phyloP scores from a whole-genome alignment of 2,113 vertebrate species.

The Lynx canadensis region DNA sequence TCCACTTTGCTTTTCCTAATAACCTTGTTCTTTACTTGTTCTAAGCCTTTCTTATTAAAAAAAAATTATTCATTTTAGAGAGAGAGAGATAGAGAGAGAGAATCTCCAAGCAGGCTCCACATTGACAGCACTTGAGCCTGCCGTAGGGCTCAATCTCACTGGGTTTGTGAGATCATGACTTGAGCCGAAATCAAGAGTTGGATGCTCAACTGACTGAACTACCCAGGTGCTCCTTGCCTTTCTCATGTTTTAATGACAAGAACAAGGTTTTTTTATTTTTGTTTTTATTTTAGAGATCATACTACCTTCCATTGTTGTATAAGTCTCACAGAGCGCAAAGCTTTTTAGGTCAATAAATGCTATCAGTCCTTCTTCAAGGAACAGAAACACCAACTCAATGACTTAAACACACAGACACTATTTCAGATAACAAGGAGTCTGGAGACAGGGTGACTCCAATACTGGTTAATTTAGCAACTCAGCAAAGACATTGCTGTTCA shows the following conservation, averaged over 20 bases:
- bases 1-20: background rate
- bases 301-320: background rate
- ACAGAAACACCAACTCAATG: background rate
- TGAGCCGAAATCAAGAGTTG: too few species aligned
- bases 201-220: too few species aligned
- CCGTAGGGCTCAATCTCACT: too few species aligned
- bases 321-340: background rate
- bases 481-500: background rate
- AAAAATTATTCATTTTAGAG: too few species aligned
- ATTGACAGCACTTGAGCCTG: too few species aligned
- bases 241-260: background rate
- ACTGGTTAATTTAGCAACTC: background rate
- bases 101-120: too few species aligned
- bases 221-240: background rate
- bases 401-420: background rate
- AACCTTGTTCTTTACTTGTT: background rate
- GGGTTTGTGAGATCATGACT: too few species aligned
- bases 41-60: background rate
- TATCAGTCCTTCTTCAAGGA: constrained; percentile 3
- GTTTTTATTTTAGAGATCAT: background rate
- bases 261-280: background rate
- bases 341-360: background rate
- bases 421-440: background rate
- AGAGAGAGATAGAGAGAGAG: too few species aligned
- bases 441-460: too few species aligned